phyloP scores from a whole-genome alignment of 2,113 vertebrate genomes.

The Sapajus apella region DNA sequence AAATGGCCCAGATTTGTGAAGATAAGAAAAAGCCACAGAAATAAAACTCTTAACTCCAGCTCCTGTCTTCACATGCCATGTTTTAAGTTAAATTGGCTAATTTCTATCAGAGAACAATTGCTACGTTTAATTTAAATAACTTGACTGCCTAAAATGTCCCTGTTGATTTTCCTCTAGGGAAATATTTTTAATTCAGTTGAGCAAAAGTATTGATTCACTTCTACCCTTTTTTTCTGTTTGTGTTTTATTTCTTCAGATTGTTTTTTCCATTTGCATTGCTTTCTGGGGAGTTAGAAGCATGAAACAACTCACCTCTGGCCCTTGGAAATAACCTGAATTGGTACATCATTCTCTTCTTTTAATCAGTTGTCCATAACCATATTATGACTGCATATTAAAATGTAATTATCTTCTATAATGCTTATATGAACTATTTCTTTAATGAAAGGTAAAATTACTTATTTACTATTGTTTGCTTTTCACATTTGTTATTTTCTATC shows the following conservation, averaged over 20 bases:
- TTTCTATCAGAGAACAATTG: not conserved
- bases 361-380: not conserved
- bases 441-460: not conserved
- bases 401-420: not conserved
- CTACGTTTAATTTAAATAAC: constrained; percentile 23
- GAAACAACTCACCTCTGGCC: constrained; percentile 12
- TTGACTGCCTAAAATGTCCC: not conserved
- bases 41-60: not conserved
- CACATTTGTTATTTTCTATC: constrained; percentile 19
- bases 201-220: not conserved
- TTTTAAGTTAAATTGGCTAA: not conserved
- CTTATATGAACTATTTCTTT: not conserved
- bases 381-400: not conserved
- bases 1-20: not conserved
- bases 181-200: not conserved
- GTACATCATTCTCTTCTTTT: not conserved
- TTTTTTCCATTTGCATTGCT: constrained; percentile 89
- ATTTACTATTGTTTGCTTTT: constrained; percentile 44
- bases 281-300: constrained; percentile 88
- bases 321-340: constrained; percentile 3
- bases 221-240: constrained; percentile 46
- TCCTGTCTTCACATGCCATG: not conserved
- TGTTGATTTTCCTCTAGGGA: constrained; percentile 6
- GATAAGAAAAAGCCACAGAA: not conserved
- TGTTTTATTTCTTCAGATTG: constrained; percentile 84